Conservation (phyloP, 2,113 vertebrate genomes). For the Dendrocopos noguchii region DNA sequence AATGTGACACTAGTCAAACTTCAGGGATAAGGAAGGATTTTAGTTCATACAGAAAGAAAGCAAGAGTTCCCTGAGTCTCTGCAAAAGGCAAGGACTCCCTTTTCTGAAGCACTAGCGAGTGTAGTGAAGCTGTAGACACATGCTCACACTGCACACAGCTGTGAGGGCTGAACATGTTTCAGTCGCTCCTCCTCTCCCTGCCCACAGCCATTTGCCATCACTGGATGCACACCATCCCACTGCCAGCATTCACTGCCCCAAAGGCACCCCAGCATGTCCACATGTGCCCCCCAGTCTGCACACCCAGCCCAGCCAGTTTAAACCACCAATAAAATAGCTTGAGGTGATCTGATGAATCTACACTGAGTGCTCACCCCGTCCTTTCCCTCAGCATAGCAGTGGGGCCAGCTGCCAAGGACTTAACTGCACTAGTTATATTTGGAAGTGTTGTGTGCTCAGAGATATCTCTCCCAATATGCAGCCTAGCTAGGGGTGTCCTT, state of each 20-base stretch:
- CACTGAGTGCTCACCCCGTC: rapidly evolving
- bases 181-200: not conserved
- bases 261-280: rapidly evolving
- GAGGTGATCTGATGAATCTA: not conserved
- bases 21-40: not conserved
- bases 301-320: not conserved
- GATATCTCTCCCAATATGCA: not conserved
- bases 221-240: not conserved
- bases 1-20: not conserved
- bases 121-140: not conserved
- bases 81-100: not conserved
- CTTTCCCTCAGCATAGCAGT: rapidly evolving
- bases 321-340: not conserved
- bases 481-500: not conserved
- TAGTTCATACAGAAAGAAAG: not conserved
- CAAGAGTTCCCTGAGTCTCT: not conserved
- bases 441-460: not conserved
- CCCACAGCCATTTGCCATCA: not conserved
- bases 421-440: not conserved
- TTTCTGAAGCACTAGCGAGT: not conserved
- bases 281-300: not conserved
- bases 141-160: rapidly evolving
- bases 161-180: not conserved
- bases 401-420: not conserved
- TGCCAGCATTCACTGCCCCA: not conserved